Conservation (phyloP, 2,113 vertebrate genomes). For the Nerophis ophidion region DNA sequence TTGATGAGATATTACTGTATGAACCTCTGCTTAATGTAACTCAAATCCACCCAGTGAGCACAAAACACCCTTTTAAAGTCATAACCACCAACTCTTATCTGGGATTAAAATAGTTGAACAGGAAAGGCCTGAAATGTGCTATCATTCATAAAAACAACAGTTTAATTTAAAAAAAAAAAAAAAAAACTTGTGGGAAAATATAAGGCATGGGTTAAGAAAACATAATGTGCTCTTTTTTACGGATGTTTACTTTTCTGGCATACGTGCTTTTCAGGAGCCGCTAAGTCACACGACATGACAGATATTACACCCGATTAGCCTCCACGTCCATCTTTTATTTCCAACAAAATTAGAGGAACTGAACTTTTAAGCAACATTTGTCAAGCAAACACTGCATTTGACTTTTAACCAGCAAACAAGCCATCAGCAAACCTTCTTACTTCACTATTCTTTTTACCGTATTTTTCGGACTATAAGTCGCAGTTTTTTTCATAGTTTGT, state of each 20-base stretch:
- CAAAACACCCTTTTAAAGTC: conserved; percentile 4
- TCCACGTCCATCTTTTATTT: neutral
- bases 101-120: conserved; percentile 3
- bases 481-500: too few relatives aligned
- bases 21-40: neutral
- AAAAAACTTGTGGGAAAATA: conserved; percentile 1
- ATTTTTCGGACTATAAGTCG: too few relatives aligned
- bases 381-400: too few relatives aligned
- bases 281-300: conserved; percentile 22
- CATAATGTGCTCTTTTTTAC: conserved; percentile 3
- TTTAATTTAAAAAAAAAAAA: too few relatives aligned
- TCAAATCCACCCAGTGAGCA: neutral
- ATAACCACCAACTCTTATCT: neutral
- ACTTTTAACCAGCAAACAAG: too few relatives aligned
- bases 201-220: conserved; percentile 8
- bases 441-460: too few relatives aligned
- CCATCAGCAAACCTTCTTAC: too few relatives aligned
- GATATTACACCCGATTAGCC: conserved; percentile 5
- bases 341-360: too few relatives aligned
- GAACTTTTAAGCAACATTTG: too few relatives aligned
- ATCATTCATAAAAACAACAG: conserved; percentile 10
- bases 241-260: conserved; percentile 3
- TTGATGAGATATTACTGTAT: too few relatives aligned
- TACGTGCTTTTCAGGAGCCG: conserved; percentile 5
- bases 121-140: neutral